Evolutionary conservation across 1,140 invertebrate genomes (phyloP), one percentile per base, ranked within the genome.

Genomic region (Galendromus occidentalis): DNA sequence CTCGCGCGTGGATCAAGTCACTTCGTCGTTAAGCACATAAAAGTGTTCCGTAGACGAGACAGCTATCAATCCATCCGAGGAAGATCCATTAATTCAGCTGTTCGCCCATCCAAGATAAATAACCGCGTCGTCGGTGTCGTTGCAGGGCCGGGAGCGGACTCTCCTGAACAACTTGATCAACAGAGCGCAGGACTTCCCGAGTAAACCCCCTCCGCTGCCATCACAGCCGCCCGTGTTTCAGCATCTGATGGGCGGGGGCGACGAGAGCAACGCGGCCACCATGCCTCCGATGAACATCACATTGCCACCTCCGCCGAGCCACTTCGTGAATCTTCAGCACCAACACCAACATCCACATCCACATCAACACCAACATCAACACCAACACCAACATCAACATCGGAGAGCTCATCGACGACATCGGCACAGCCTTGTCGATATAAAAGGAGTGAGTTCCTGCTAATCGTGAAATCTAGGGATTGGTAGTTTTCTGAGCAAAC

Each of bases 371-470:
- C 18, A 18, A 7, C 45, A 47, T 22, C 51, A 59, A 6, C 14
- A 25, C 12, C 51, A 59, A 17, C 51, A 59, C 14, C 25, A 33
- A 22, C 51, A 25, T 17, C 51, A 59, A 22, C 51, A 59, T 22
- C 51, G 51, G 2, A 14, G 51, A 9, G 51, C 51, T 22, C 51
- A 59, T 22, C 25, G 51, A 1, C 14, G 51, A 25, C 51, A 59
- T 25, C 51, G 51, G 51, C 51, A 59, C 51, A 59, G 51, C 25
- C 51, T 59, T 22, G 51, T 59, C 51, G 51, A 59, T 22, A 59
- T 59, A 17, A 59, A 59, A 22, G 51, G 51, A 17, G 51, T 59
- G 33, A 14, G 51, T 25, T n/a, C n/a, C n/a, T n/a, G n/a, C n/a
- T n/a, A n/a, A n/a, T n/a, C n/a, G n/a, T n/a, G n/a, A n/a, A n/a